Evolutionary conservation across 2,888 invertebrate genomes (phyloP), one percentile per base, ranked within the genome.

Genomic region (Seira ritae): DNA sequence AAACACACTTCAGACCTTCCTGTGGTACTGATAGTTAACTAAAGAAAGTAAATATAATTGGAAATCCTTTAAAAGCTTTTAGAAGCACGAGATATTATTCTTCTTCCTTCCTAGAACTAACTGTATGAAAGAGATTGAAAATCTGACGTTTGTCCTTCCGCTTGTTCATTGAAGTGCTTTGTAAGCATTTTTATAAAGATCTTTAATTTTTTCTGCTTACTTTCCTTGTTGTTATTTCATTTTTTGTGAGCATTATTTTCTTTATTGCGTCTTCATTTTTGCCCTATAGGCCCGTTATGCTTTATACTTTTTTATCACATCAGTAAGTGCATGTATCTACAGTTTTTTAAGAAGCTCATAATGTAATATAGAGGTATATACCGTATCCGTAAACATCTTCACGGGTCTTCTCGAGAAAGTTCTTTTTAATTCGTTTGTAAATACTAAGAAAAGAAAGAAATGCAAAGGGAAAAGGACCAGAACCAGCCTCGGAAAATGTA

Each of bases 41-140:
- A n/a, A 42, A 8, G 42, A 42, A 42, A 42, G 42, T 42, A 42
- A 12, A 42, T n/a, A 17, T 60, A 60, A 17, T 60, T 60, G n/a
- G 17, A 60, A 60, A 60, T 60, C 60, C 60, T 60, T 60, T 60
- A 17, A 60, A 60, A 60, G 60, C 60, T 60, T 60, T 60, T n/a
- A n/a, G n/a, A n/a, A n/a, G n/a, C n/a, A n/a, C n/a, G 10, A 60
- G 17, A 60, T n/a, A 8, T 17, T 3, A 4, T 60, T 60, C 12
- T 3, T 4, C 4, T 60, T 60, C 17, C 60, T 60, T 60, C n/a
- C n/a, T n/a, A n/a, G n/a, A n/a, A n/a, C n/a, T n/a, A n/a, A 42
- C 42, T 42, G 42, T 42, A 42, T 42, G 42, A 12, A 42, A 42
- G 6, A 42, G 12, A 8, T 6, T 42, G 12, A 17, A 10, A 15